Base-by-base conservation (phyloP, 2,113 vertebrate species). In the Onychostruthus taczanowskii region DNA sequence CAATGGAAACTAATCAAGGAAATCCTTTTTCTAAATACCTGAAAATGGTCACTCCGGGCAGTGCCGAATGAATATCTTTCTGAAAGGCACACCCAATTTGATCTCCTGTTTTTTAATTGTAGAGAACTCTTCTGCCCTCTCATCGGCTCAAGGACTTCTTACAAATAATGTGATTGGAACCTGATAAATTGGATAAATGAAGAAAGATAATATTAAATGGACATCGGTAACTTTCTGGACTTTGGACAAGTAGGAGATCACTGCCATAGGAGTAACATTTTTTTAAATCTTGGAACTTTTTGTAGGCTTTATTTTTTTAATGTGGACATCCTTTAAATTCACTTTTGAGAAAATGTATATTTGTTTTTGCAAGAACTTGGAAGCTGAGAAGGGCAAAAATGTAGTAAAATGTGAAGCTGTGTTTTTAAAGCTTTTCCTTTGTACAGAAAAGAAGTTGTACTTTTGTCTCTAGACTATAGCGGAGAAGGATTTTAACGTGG, bases 1-100 rank as follows among this genome's bases (percentile, higher is more conserved):
- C 98, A 95, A 99, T 99, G 99, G 99, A 99, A 98, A 98, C 98
- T 96, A 99, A 99, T 96, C 97, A 98, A 97, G 96, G 94, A 91
- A 98, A 97, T 95, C 98, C 98, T 2, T 99, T 98, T 93, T 37
- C 82, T 96, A 43, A 23, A 16, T 97, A 97, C 70, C 5, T 95
- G 63, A 30, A 4, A n/a, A 6, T 52, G 21, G 0, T 6, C n/a
- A 16, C 53, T 94, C 13, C 0, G n/a, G 15, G 31, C 43, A 21
- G 27, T 85, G 69, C 70, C 72, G 64, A 96, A 18, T 98, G 97
- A 98, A 68, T 96, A 87, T 69, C 95, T 91, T 66, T 91, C 93
- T 69, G 62, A 97, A 96, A 96, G 97, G 98, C 97, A 97, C 94
- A 87, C 66, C 91, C 16, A 23, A 33, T 93, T 93, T 89, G 96